These are phyloP conservation scores for Phragmatobia fuliginosa DNA, from an alignment of 2,888 invertebrate genomes.

Conservation along the genomic window DNA sequence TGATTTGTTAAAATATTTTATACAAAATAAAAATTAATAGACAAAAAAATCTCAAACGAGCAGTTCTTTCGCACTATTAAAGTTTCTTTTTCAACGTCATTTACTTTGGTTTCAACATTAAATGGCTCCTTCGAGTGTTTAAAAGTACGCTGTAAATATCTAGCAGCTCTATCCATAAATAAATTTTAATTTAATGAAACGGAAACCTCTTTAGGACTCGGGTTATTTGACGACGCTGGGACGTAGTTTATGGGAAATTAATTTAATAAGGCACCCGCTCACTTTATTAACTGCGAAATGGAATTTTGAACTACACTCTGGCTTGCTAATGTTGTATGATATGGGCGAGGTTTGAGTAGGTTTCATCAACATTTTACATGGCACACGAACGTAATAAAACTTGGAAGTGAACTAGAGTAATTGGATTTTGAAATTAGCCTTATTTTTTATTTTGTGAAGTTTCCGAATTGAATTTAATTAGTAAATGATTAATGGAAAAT, in stretches of 20 bases:
- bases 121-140: neutral
- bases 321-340: constrained; percentile 21
- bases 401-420: neutral
- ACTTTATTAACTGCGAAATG: constrained; percentile 23
- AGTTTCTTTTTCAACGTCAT: neutral
- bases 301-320: constrained; percentile 28
- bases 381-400: neutral
- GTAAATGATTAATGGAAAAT: too few species aligned
- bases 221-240: constrained; percentile 12
- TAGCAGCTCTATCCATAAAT: neutral
- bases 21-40: too few species aligned
- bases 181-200: constrained; percentile 15
- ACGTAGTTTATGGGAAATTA: constrained; percentile 25
- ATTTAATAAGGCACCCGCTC: constrained; percentile 10
- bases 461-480: neutral
- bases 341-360: neutral
- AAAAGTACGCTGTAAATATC: constrained; percentile 1
- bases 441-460: neutral
- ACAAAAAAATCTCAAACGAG: neutral
- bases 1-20: too few species aligned
- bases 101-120: neutral
- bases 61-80: neutral
- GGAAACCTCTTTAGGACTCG: constrained; percentile 11
- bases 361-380: neutral
- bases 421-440: neutral